phyloP scores from a whole-genome alignment of 2,797 vertebrate genomes.

The Urophycis tenuis region DNA sequence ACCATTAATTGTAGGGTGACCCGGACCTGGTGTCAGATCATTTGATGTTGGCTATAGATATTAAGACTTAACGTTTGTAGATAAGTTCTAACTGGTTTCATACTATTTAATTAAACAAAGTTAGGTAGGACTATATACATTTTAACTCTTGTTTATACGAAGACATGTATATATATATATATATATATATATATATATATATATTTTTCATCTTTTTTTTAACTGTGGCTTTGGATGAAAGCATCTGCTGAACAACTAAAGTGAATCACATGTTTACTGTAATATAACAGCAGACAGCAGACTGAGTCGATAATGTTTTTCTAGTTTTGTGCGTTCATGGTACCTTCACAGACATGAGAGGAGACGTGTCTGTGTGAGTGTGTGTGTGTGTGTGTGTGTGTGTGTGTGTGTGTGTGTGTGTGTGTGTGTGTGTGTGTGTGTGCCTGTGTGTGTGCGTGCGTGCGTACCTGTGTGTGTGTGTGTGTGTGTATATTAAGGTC shows the following conservation, averaged over 20 bases:
- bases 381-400: background rate
- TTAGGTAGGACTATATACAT: too few species aligned
- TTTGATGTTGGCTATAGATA: too few species aligned
- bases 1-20: background rate
- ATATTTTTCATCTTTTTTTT: background rate
- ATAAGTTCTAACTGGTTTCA: background rate
- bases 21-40: too few species aligned
- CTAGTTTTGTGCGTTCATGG: background rate
- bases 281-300: background rate
- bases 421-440: too few species aligned
- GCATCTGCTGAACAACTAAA: background rate
- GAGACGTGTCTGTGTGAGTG: background rate
- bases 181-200: background rate
- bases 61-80: too few species aligned
- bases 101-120: background rate
- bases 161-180: background rate
- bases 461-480: background rate
- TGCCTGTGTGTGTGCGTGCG: too few species aligned
- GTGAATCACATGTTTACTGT: background rate
- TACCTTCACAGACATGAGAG: background rate
- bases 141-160: too few species aligned
- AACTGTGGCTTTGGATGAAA: background rate
- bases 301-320: slow-evolving; percentile 1
- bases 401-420: background rate
- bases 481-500: slow-evolving; percentile 5